phyloP scores from a whole-genome alignment of 2,113 vertebrate genomes.

The Gallinago media region DNA sequence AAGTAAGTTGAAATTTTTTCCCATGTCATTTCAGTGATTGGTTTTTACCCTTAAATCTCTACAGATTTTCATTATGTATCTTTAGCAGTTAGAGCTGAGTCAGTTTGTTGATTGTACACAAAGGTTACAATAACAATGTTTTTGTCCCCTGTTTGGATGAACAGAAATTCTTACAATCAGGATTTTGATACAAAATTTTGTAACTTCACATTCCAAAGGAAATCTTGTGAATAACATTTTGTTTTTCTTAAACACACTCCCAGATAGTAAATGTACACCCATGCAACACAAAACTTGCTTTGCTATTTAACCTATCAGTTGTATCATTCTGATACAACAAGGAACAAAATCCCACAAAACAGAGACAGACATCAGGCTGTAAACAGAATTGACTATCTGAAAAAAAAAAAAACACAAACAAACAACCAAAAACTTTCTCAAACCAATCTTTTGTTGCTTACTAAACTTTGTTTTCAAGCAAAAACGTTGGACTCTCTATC shows the following conservation, averaged over 20 bases:
- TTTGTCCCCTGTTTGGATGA: background rate
- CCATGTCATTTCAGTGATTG: background rate
- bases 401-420: background rate
- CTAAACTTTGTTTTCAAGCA: background rate
- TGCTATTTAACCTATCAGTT: background rate
- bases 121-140: background rate
- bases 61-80: background rate
- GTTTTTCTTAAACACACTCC: background rate
- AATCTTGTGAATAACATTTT: background rate
- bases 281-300: background rate
- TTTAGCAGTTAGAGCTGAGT: background rate
- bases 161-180: background rate
- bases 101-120: background rate
- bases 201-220: background rate
- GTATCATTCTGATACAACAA: background rate
- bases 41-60: background rate
- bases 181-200: background rate
- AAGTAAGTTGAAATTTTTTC: background rate
- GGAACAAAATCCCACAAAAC: rapidly evolving
- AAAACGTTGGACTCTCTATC: background rate
- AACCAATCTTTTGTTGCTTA: background rate
- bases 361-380: background rate
- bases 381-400: background rate
- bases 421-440: background rate
- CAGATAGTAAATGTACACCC: background rate